These are phyloP conservation scores for Marasmarcha lunaedactyla DNA, from an alignment of 2,888 invertebrate species.

Conservation along the genomic window DNA sequence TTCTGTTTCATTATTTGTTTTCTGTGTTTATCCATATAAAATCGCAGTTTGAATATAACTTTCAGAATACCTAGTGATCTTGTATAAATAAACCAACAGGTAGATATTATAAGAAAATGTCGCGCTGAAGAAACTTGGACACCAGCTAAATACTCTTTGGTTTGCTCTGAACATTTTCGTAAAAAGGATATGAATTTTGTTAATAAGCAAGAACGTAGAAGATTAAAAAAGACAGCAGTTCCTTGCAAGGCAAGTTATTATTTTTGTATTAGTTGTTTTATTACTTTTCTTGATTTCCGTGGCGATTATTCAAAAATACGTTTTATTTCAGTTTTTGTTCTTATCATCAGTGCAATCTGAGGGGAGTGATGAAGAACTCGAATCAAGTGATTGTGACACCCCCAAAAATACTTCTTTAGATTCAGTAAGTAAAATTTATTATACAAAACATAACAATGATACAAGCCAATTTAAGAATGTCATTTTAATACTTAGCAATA, in stretches of 20 bases:
- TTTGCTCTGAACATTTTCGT: conserved; percentile 5
- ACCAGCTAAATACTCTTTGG: conserved; percentile 2
- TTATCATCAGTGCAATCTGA: too few species aligned
- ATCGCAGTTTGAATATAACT: not conserved
- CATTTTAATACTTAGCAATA: too few species aligned
- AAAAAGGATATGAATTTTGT: not conserved
- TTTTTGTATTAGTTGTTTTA: not conserved
- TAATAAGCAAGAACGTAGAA: conserved; percentile 3
- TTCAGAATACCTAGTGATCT: conserved; percentile 3
- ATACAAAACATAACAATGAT: too few species aligned
- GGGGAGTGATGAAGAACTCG: too few species aligned
- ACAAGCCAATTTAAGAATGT: too few species aligned
- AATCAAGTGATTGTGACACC: too few species aligned
- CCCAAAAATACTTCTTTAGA: too few species aligned
- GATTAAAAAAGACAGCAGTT: conserved; percentile 3
- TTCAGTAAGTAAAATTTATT: too few species aligned
- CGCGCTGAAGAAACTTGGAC: conserved; percentile 3
- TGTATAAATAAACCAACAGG: not conserved
- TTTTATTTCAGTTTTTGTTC: too few species aligned
- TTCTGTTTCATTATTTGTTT: too few species aligned
- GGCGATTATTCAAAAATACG: too few species aligned
- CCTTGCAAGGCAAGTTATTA: conserved; percentile 1
- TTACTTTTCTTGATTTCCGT: not conserved
- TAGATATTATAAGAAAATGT: conserved; percentile 3
- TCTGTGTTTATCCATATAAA: too few species aligned